Evolutionary conservation across 2,797 vertebrate genomes (phyloP).

Genomic region (Petrocephalus sullivani): DNA sequence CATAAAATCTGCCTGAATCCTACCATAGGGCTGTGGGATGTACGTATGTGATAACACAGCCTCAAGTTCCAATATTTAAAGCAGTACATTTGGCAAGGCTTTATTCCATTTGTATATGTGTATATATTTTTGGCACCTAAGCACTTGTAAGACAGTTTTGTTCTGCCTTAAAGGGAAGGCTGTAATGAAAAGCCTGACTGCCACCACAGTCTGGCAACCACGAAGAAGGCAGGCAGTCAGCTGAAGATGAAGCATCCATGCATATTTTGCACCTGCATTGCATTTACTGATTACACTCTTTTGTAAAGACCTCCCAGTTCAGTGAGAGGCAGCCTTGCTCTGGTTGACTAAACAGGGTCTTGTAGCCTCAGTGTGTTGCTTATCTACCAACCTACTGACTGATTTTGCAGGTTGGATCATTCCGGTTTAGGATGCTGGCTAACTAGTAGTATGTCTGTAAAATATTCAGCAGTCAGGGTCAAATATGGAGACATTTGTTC

Average conservation of each 20-base stretch:
- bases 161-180: not conserved
- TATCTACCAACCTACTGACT: not conserved
- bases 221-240: not conserved
- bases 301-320: not conserved
- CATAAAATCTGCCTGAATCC: constrained; percentile 8
- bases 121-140: constrained; percentile 11
- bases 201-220: not conserved
- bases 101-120: constrained; percentile 3
- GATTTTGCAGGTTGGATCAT: constrained; percentile 7
- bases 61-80: not conserved
- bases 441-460: not conserved
- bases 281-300: not conserved
- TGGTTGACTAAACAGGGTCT: not conserved
- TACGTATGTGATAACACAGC: not conserved
- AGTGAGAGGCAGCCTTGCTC: not conserved
- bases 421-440: not conserved
- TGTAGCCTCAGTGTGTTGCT: not conserved
- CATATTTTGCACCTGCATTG: constrained; percentile 14
- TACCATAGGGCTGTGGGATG: not conserved
- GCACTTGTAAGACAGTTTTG: not conserved
- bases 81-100: not conserved
- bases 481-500: not conserved
- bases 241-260: not conserved
- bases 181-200: not conserved
- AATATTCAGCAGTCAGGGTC: not conserved